phyloP scores from a whole-genome alignment of 2,888 invertebrate species.

The Nomada flava region DNA sequence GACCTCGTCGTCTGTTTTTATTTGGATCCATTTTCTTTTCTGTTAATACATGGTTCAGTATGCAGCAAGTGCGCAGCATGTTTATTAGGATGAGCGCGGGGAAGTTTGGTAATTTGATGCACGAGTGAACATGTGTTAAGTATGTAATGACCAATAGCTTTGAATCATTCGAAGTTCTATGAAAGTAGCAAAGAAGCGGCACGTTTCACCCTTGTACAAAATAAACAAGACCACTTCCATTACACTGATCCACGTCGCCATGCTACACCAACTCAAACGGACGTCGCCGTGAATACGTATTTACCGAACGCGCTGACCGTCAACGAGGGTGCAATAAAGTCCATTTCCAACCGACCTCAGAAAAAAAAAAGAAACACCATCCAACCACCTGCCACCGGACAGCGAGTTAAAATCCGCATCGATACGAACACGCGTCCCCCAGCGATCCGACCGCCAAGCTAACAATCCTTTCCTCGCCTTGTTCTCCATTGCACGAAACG shows the following conservation, averaged over 20 bases:
- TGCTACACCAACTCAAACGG: background rate
- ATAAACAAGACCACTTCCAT: background rate
- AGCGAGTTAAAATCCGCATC: background rate
- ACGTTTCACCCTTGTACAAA: background rate
- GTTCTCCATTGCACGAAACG: background rate
- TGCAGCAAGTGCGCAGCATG: too few relatives aligned
- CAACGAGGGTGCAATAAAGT: too few relatives aligned
- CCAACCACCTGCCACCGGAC: background rate
- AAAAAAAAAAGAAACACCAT: background rate
- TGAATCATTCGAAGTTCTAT: too few relatives aligned
- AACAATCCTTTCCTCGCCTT: background rate
- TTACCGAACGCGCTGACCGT: background rate
- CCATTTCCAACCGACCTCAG: too few relatives aligned
- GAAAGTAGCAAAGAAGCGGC: too few relatives aligned
- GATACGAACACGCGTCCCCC: background rate
- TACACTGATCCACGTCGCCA: background rate
- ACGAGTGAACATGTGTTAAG: too few relatives aligned
- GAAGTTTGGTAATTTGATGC: too few relatives aligned
- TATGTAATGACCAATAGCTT: too few relatives aligned
- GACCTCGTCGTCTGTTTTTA: too few relatives aligned
- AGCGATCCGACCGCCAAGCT: background rate
- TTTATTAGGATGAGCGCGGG: too few relatives aligned
- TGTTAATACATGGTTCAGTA: too few relatives aligned
- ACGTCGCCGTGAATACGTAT: background rate
- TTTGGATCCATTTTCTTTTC: too few relatives aligned